Evolutionary conservation across 2,797 vertebrate genomes (phyloP), one percentile per base, ranked within the genome.

Genomic region (Acanthurus lineatus): DNA sequence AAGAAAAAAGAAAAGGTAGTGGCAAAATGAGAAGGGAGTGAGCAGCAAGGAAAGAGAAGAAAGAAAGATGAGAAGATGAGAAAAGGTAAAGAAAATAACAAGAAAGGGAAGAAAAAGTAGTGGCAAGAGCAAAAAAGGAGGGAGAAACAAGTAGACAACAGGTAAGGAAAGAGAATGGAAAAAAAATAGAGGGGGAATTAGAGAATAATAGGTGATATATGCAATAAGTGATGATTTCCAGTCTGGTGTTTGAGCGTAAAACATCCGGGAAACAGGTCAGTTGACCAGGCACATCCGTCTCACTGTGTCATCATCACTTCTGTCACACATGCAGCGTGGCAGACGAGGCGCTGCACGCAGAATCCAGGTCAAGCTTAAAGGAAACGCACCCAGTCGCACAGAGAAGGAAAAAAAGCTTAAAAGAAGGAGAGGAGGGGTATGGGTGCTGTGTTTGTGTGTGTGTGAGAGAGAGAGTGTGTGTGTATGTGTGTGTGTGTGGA

Each of bases 301-400:
- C 66, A 79, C 75, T 11, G 12, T 65, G 69, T 86, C 74, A 85
- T 79, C 79, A 81, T 86, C 83, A 71, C 58, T 56, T 14, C 60
- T 83, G 79, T 84, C 66, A 91, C 84, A 84, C 76, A 79, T 59
- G 69, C 82, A 75, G 81, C 20, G 25, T 68, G 62, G 84, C 84
- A 87, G 85, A 90, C 78, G 58, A 38, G 68, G 78, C 66, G 12
- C 59, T 19, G 25, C 61, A 40, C 47, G 38, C 81, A 73, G 82
- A 92, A 94, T 94, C 87, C 94, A 94, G 94, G 94, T 94, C 92
- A 94, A 91, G 87, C 88, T 90, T 76, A 83, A 92, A 90, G 89
- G 89, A 91, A 91, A 85, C 44, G 58, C 84, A 84, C 84, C 85
- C 87, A 86, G 84, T 88, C 63, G 51, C 56, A 2, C 56, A 81